Conservation (phyloP, 2,888 invertebrate species). For the Scaptomyza caliginosa region DNA sequence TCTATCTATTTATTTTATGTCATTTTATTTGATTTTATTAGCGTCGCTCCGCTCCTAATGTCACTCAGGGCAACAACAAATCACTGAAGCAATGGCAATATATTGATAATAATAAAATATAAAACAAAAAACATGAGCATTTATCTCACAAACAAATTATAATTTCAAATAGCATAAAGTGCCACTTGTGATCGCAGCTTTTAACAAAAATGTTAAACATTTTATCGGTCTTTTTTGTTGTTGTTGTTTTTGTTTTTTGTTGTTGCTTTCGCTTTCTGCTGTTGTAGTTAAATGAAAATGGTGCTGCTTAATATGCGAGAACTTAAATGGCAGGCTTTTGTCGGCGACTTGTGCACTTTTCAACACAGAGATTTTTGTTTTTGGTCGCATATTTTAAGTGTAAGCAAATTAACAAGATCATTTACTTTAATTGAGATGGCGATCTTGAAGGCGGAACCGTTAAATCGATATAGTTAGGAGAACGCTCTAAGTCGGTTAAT, state of each 20-base stretch:
- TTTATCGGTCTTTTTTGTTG: conserved; percentile 58
- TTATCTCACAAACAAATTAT: conserved; percentile 75
- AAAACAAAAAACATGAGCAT: conserved; percentile 62
- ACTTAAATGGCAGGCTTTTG: conserved; percentile 63
- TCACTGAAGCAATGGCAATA: conserved; percentile 24
- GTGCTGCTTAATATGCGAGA: conserved; percentile 64
- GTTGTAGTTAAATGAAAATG: conserved; percentile 43
- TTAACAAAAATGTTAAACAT: conserved; percentile 71
- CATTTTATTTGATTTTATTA: conserved; percentile 70
- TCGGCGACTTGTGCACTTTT: conserved; percentile 63
- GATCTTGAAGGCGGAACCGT: conserved; percentile 66
- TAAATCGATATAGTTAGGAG: conserved; percentile 39
- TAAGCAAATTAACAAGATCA: conserved; percentile 79
- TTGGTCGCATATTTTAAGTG: conserved; percentile 53
- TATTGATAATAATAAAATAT: conserved; percentile 36
- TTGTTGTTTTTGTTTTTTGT: conserved; percentile 39
- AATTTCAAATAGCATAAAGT: conserved; percentile 76
- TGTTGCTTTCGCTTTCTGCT: conserved; percentile 22
- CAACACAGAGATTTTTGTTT: conserved; percentile 9
- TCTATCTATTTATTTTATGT: conserved; percentile 61
- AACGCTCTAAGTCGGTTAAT: conserved; percentile 17
- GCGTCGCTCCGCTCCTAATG: conserved; percentile 38
- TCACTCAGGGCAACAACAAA: conserved; percentile 32
- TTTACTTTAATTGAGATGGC: conserved; percentile 69
- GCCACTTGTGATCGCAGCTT: conserved; percentile 68